Evolutionary conservation across 2,797 vertebrate genomes (phyloP).

Genomic region (Chelmon rostratus): DNA sequence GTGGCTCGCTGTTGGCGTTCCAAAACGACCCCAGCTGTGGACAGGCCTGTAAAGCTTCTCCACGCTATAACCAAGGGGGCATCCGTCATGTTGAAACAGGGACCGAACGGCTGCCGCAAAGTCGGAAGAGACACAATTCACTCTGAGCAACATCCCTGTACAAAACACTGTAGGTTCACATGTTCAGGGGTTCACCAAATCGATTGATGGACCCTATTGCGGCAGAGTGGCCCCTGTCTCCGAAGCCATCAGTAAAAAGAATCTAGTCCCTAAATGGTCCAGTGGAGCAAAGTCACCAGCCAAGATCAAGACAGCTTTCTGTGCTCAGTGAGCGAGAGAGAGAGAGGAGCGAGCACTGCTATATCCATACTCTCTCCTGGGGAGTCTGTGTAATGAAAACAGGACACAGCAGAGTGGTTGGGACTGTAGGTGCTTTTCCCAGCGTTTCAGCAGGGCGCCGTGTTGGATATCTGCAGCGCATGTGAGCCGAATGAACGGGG

Average conservation of each 20-base stretch:
- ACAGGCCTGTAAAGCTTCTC: background rate
- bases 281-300: slow-evolving; percentile 59
- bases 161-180: background rate
- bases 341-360: slow-evolving; percentile 42
- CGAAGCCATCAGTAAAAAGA: slow-evolving; percentile 48
- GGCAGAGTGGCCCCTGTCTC: slow-evolving; percentile 22
- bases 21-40: background rate
- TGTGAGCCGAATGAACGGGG: slow-evolving; percentile 57
- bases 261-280: slow-evolving; percentile 60
- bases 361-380: slow-evolving; percentile 60
- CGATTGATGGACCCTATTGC: slow-evolving; percentile 32
- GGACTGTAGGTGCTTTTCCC: slow-evolving; percentile 59
- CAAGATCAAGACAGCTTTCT: slow-evolving; percentile 64
- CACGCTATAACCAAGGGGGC: background rate
- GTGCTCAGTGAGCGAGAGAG: slow-evolving; percentile 57
- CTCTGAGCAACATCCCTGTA: background rate
- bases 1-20: background rate
- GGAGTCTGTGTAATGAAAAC: slow-evolving; percentile 71
- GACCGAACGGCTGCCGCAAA: background rate
- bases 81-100: background rate
- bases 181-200: slow-evolving; percentile 17
- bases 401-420: slow-evolving; percentile 69
- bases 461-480: slow-evolving; percentile 51
- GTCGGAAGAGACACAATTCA: background rate
- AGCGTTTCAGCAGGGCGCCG: slow-evolving; percentile 43